phyloP scores from a whole-genome alignment of 1,140 invertebrate genomes.

The Euura saliciscinereae region DNA sequence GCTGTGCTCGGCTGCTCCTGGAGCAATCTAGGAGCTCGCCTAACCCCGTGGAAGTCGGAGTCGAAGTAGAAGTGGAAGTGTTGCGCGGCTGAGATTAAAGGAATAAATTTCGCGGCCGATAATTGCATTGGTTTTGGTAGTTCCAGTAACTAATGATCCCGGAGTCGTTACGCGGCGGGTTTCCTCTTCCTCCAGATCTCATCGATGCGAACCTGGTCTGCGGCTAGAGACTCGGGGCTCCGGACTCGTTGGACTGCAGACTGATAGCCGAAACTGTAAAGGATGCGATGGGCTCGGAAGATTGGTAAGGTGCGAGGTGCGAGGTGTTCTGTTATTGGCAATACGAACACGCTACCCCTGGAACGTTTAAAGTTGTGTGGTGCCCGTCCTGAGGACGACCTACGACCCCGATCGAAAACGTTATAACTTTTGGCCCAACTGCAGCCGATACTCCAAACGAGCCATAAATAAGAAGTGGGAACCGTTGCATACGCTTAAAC shows the following conservation, averaged over 20 bases:
- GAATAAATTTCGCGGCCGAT: conserved; percentile 58
- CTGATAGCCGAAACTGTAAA: too few species aligned
- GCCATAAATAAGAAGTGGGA: background rate
- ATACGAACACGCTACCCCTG: too few species aligned
- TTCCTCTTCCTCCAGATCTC: conserved; percentile 28
- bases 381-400: background rate
- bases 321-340: too few species aligned
- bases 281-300: too few species aligned
- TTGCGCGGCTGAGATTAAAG: conserved; percentile 47
- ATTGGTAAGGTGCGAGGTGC: too few species aligned
- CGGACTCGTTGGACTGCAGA: too few species aligned
- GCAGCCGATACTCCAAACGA: background rate
- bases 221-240: too few species aligned
- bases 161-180: conserved; percentile 55
- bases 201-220: too few species aligned
- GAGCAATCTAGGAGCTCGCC: background rate
- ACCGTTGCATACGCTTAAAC: background rate
- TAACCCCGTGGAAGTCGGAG: too few species aligned
- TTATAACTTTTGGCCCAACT: background rate
- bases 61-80: background rate
- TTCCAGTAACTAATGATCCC: conserved; percentile 62
- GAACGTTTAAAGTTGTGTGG: too few species aligned
- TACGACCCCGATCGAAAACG: background rate
- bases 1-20: background rate
- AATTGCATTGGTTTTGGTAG: conserved; percentile 56